Base-by-base conservation (phyloP, 2,888 invertebrate species). In the Dryadula phaetusa region DNA sequence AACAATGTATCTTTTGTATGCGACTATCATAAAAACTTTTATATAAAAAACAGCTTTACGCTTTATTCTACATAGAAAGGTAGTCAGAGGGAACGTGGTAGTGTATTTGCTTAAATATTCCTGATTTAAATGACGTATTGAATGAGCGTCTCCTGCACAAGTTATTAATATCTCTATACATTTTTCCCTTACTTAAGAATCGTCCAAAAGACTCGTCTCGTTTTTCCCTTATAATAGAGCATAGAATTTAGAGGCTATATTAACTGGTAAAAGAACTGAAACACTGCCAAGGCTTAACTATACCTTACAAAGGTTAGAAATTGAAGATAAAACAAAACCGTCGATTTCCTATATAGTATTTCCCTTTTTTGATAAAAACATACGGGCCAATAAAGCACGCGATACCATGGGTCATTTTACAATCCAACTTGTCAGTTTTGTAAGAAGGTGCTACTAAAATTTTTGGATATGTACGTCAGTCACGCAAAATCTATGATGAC, bases 71-170 rank as follows among this genome's bases (percentile, higher is more conserved):
- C n/a, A n/a, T n/a, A n/a, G n/a, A n/a, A n/a, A n/a, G n/a, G n/a
- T n/a, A n/a, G n/a, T n/a, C n/a, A n/a, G n/a, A n/a, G n/a, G n/a
- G n/a, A n/a, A n/a, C n/a, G n/a, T n/a, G n/a, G n/a, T n/a, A n/a
- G n/a, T n/a, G n/a, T n/a, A n/a, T 99, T 20, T 96, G 97, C 80
- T 94, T 99, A 66, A 96, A 98, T 83, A 98, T 99, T 76, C 96
- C 96, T 62, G 97, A 98, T 80, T 93, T 99, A 64, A 99, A 99
- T 87, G 97, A 97, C 78, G 98, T 99, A 54, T 91, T 99, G 64
- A 97, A 98, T 0, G 98, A 99, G 84, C 99, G 99, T 88, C 93
- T 99, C 69, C 93, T 99, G 72, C 97, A 99, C 87, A 97, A 98
- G 86, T 93, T 99, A 1, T 94, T 99, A 67, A 96, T 99, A 73